Percentiles rank a stretch among this genome's conserved stretches.
Evolutionary conservation across 2,888 invertebrate species (phyloP).

Genomic region (Papilio gigon): DNA sequence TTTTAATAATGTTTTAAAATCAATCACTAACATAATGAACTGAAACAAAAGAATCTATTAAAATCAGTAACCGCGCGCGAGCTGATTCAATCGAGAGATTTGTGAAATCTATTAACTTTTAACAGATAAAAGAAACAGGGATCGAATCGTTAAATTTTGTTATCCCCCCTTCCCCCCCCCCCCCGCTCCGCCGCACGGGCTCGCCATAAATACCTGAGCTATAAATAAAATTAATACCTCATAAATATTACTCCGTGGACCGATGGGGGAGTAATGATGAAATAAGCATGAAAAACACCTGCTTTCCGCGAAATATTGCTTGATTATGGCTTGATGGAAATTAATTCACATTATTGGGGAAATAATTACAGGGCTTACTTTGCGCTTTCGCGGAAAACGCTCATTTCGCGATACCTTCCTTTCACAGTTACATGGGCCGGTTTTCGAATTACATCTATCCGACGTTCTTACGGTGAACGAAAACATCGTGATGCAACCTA

Average conservation of each 20-base stretch:
- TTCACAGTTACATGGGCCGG: not conserved
- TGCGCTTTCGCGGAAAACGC: not conserved
- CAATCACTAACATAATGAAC: not conserved
- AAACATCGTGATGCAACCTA: too few relatives aligned
- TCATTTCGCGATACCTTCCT: not conserved
- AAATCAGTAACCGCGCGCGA: not conserved
- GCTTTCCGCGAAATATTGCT: conserved; percentile 33
- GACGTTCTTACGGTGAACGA: too few relatives aligned
- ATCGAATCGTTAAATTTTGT: conserved; percentile 35
- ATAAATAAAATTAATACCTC: conserved; percentile 51
- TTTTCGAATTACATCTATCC: not conserved
- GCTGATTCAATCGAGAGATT: conserved; percentile 8
- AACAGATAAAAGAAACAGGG: conserved; percentile 23
- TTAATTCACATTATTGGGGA: conserved; percentile 24
- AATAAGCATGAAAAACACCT: conserved; percentile 46
- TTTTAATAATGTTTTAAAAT: too few relatives aligned
- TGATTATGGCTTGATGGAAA: conserved; percentile 27
- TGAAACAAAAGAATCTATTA: not conserved
- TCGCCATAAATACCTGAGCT: conserved; percentile 26
- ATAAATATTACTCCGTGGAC: conserved; percentile 47
- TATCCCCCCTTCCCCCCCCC: not conserved
- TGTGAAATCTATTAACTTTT: conserved; percentile 25
- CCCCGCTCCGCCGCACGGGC: not conserved
- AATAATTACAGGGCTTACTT: conserved; percentile 19
- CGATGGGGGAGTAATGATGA: conserved; percentile 52